Conservation (phyloP, 92 coral and sea anemone species). For the Bergia sp. region DNA sequence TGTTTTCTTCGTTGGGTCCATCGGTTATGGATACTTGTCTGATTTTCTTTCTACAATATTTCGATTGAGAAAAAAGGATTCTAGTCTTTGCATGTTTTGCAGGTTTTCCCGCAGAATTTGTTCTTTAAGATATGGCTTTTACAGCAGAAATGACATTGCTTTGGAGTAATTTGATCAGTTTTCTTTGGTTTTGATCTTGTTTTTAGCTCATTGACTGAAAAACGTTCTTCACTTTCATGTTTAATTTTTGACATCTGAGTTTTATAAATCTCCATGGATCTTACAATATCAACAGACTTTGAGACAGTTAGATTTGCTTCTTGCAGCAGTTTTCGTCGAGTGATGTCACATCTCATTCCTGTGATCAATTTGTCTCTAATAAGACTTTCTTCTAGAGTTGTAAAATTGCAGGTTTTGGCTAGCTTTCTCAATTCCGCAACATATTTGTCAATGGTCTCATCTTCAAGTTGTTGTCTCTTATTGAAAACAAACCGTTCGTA, state of each 20-base stretch:
- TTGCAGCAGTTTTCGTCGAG: background rate
- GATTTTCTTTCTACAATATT: background rate
- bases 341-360: background rate
- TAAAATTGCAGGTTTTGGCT: background rate
- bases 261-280: background rate
- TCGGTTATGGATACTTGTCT: background rate
- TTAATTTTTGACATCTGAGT: background rate
- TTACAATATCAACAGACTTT: background rate
- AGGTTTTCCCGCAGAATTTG: slow-evolving; percentile 40
- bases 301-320: background rate
- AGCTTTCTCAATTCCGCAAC: background rate
- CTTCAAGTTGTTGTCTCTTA: background rate
- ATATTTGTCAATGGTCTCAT: background rate
- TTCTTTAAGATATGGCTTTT: slow-evolving; percentile 9
- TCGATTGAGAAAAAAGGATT: slow-evolving; percentile 42
- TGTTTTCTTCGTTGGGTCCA: background rate
- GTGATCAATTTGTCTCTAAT: no score
- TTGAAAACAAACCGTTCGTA: background rate
- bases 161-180: background rate
- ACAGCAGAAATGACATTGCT: slow-evolving; percentile 43
- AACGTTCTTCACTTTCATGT: background rate
- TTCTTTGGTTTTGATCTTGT: background rate
- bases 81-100: slow-evolving; percentile 43
- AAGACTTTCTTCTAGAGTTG: background rate
- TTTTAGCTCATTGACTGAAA: background rate